Evolutionary conservation across 1,140 invertebrate genomes (phyloP).

Genomic region (Vanessa atalanta): DNA sequence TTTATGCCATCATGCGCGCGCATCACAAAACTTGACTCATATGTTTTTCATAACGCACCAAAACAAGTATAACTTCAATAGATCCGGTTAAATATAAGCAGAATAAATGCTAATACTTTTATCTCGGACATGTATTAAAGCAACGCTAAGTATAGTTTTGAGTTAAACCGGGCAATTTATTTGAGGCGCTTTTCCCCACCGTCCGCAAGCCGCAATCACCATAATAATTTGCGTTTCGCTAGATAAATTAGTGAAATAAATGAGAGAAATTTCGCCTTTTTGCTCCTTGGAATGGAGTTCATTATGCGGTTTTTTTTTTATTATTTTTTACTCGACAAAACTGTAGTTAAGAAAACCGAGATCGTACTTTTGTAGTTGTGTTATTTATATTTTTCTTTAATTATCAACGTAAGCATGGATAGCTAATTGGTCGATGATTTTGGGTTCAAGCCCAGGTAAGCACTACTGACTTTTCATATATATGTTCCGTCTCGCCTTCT

Average conservation of each 20-base stretch:
- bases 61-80: not conserved
- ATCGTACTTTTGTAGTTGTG: not conserved
- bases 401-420: too few relatives aligned
- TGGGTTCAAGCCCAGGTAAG: too few relatives aligned
- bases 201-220: constrained; percentile 26
- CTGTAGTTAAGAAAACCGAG: not conserved
- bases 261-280: constrained; percentile 14
- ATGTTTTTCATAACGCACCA: too few relatives aligned
- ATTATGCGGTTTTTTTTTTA: not conserved
- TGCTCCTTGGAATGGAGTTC: not conserved
- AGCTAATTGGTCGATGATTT: too few relatives aligned
- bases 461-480: too few relatives aligned
- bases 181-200: constrained; percentile 22
- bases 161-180: constrained; percentile 29
- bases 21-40: too few relatives aligned
- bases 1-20: too few relatives aligned
- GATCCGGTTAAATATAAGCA: not conserved
- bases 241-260: constrained; percentile 31
- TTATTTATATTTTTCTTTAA: not conserved
- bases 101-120: constrained; percentile 8
- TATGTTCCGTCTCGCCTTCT: too few relatives aligned
- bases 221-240: constrained; percentile 36
- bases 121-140: constrained; percentile 18
- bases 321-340: not conserved
- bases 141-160: constrained; percentile 25